These are phyloP conservation scores for Poecilia wingei DNA, from an alignment of 2,797 vertebrate genomes.

Conservation along the genomic window DNA sequence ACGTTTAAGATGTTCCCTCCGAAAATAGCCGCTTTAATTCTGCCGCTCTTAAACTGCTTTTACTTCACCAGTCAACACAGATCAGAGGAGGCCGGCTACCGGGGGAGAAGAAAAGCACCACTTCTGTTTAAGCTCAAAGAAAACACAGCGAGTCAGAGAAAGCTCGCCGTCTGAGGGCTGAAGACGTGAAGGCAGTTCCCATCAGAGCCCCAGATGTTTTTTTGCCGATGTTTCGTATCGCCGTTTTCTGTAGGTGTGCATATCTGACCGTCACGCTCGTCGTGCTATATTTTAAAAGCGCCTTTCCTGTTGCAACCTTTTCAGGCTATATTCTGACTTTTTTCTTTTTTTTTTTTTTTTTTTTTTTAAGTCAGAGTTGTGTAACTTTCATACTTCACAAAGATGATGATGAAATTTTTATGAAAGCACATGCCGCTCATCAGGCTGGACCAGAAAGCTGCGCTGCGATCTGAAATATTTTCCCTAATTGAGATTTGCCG, in stretches of 20 bases:
- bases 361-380: background rate
- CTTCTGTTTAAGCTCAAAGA: slow-evolving; percentile 24
- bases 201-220: background rate
- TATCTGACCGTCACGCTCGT: slow-evolving; percentile 1
- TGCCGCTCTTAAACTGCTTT: slow-evolving; percentile 52
- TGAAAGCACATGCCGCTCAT: slow-evolving; percentile 14
- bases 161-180: slow-evolving; percentile 5
- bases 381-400: background rate
- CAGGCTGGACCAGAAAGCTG: background rate
- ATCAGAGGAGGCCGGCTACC: slow-evolving; percentile 43
- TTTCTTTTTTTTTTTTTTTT: slow-evolving; percentile 11
- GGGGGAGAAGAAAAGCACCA: slow-evolving; percentile 20
- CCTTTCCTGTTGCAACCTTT: slow-evolving; percentile 1
- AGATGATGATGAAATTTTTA: background rate
- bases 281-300: background rate
- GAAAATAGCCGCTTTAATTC: slow-evolving; percentile 64
- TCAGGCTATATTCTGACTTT: background rate
- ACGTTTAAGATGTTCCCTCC: slow-evolving; percentile 45
- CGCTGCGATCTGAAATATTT: background rate
- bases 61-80: slow-evolving; percentile 40
- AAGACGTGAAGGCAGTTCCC: slow-evolving; percentile 24
- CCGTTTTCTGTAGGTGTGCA: slow-evolving; percentile 11
- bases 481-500: background rate
- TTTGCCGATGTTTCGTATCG: background rate
- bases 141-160: slow-evolving; percentile 15